Evolutionary conservation across 2,888 invertebrate genomes (phyloP).

Genomic region (Augiades crinisus): DNA sequence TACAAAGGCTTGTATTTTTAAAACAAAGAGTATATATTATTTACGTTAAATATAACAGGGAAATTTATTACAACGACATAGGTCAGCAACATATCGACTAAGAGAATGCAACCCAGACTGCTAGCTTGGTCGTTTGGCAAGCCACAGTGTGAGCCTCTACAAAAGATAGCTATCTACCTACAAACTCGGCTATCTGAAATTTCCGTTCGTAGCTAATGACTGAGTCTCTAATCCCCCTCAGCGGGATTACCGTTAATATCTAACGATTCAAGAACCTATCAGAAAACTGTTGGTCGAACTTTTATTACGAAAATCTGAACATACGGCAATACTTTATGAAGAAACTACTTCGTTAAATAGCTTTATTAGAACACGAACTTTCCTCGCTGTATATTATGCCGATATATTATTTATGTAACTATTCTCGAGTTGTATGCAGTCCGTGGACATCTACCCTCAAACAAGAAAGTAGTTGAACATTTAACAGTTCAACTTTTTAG

Average conservation of each 20-base stretch:
- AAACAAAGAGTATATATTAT: no score
- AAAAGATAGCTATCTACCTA: constrained; percentile 21
- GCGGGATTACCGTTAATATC: constrained; percentile 48
- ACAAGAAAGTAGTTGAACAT: no score
- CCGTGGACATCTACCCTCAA: no score
- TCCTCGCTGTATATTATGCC: constrained; percentile 1
- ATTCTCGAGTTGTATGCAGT: no score
- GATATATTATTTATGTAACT: no score
- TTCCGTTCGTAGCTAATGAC: constrained; percentile 33
- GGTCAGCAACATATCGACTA: neutral
- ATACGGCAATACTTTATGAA: no score
- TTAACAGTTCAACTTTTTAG: no score
- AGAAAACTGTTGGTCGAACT: constrained; percentile 27
- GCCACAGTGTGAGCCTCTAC: neutral
- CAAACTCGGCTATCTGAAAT: constrained; percentile 23
- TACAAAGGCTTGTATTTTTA: no score
- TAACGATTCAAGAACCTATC: constrained; percentile 37
- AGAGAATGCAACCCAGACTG: neutral
- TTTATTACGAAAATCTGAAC: constrained; percentile 7
- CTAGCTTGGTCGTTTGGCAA: neutral
- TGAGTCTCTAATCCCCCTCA: constrained; percentile 43
- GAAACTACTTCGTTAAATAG: no score
- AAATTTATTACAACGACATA: neutral
- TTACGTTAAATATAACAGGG: neutral
- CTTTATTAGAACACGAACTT: constrained; percentile 2